phyloP scores from a whole-genome alignment of 2,113 vertebrate genomes.

The Podiceps cristatus region DNA sequence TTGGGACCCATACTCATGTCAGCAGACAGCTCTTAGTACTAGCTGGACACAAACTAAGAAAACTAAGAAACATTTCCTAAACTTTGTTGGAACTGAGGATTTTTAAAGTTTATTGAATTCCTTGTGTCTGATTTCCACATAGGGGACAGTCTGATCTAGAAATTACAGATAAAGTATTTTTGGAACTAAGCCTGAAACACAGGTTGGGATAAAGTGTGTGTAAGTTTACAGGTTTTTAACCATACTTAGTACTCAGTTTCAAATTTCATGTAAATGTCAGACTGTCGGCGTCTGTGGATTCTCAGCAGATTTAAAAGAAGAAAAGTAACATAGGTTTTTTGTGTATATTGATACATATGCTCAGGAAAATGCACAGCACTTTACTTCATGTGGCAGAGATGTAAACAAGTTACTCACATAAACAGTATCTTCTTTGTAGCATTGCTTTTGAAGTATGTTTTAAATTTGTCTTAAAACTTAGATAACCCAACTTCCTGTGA shows the following conservation, averaged over 20 bases:
- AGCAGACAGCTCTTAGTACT: neutral
- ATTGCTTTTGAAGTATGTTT: conserved; percentile 23
- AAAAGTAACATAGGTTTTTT: neutral
- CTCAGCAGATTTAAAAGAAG: neutral
- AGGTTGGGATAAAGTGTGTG: neutral
- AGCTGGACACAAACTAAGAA: neutral
- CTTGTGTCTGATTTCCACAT: neutral
- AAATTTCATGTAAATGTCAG: neutral
- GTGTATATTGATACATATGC: neutral
- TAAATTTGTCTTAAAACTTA: neutral
- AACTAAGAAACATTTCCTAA: neutral
- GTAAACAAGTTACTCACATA: neutral
- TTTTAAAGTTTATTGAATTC: neutral
- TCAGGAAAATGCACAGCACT: neutral
- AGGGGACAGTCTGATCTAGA: neutral
- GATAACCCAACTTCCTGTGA: conserved; percentile 23
- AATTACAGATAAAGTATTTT: neutral
- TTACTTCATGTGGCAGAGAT: neutral
- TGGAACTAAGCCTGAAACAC: neutral
- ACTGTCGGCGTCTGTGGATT: neutral
- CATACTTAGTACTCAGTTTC: neutral
- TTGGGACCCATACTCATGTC: neutral
- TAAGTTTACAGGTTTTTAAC: neutral
- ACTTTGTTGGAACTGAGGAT: neutral
- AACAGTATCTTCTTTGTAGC: neutral